Conservation (phyloP, 2,797 vertebrate species). For the Brachyrhaphis roseni region DNA sequence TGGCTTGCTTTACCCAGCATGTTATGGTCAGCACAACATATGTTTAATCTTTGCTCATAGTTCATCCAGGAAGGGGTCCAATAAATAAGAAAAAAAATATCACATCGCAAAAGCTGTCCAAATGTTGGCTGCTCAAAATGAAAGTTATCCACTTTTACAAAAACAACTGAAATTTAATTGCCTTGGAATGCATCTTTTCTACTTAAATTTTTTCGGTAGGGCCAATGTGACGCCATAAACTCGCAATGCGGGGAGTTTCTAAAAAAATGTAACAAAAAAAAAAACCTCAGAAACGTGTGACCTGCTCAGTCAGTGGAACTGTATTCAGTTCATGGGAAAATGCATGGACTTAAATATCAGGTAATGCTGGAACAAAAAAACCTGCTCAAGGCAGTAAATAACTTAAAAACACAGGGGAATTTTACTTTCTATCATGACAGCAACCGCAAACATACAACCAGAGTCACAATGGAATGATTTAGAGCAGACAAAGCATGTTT, state of each 20-base stretch:
- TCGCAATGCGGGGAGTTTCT: no score
- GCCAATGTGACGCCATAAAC: no score
- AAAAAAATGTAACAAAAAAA: background rate
- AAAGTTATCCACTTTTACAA: background rate
- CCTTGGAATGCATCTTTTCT: background rate
- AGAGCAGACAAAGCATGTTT: background rate
- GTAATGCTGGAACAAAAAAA: background rate
- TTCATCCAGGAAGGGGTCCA: slow-evolving; percentile 17
- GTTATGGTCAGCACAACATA: slow-evolving; percentile 20
- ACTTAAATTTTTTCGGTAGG: background rate
- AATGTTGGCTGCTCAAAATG: background rate
- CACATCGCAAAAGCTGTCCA: slow-evolving; percentile 11
- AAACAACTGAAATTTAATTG: background rate
- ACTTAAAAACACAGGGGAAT: background rate
- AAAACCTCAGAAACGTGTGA: background rate
- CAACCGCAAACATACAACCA: background rate
- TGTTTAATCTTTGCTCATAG: slow-evolving; percentile 44
- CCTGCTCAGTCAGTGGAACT: background rate
- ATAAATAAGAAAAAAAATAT: slow-evolving; percentile 3
- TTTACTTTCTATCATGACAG: background rate
- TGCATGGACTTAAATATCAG: background rate
- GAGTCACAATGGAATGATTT: background rate
- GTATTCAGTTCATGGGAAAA: background rate
- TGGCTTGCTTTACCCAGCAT: slow-evolving; percentile 31
- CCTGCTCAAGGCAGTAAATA: background rate